Conservation (phyloP, 30 jellyfish, hydroid and myxozoan species). For the Hydractinia symbiolongicarpus region DNA sequence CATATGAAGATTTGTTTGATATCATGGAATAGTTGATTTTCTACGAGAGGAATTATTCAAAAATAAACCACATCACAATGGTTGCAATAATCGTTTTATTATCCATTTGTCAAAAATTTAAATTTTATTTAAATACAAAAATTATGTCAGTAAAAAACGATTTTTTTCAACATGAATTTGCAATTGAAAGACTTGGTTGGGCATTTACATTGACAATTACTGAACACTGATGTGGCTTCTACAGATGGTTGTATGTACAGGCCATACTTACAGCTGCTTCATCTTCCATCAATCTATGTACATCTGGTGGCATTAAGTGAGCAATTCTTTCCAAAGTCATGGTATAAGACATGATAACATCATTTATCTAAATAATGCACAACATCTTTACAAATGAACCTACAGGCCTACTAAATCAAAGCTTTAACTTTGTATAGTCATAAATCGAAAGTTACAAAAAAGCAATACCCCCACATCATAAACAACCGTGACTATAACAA, state of each 20-base stretch:
- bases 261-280: conserved; percentile 46
- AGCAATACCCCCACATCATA: too few relatives aligned
- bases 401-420: too few relatives aligned
- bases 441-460: too few relatives aligned
- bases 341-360: conserved; percentile 25
- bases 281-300: conserved; percentile 60
- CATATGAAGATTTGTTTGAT: conserved; percentile 42
- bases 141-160: too few relatives aligned
- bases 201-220: too few relatives aligned
- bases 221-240: too few relatives aligned
- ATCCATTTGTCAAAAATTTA: neutral
- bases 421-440: too few relatives aligned
- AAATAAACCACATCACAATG: neutral
- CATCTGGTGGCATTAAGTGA: conserved; percentile 81
- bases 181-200: too few relatives aligned
- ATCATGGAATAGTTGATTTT: conserved; percentile 46
- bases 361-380: neutral
- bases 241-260: too few relatives aligned
- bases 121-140: too few relatives aligned
- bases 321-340: conserved; percentile 53
- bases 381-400: neutral
- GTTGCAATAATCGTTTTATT: neutral
- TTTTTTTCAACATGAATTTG: too few relatives aligned
- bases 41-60: conserved; percentile 18
- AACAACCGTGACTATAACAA: too few relatives aligned